Evolutionary conservation across 1,140 invertebrate genomes (phyloP), one percentile per base, ranked within the genome.

Genomic region (Trichonephila clavata): DNA sequence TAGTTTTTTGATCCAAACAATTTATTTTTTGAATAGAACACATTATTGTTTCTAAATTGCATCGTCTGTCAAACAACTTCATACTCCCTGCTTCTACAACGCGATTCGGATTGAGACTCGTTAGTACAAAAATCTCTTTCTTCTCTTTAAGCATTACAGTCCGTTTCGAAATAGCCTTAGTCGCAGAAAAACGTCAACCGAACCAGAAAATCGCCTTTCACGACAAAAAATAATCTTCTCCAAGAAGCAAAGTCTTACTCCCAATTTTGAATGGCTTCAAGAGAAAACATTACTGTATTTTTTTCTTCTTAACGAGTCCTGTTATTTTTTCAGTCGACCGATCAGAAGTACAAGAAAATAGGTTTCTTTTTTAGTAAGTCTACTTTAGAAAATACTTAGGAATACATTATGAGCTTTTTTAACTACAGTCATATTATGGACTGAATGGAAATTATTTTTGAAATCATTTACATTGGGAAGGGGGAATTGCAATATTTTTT

Each of bases 201-300:
- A 77, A 21, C 27, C 71, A 77, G 71, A 77, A 77, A 77, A 77
- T 39, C 32, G 27, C 71, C 32, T 77, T 77, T 77, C 14, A 27
- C 71, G 71, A 77, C 71, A 77, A 16, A 77, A 71, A 77, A 77
- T 77, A 77, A 77, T 77, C 71, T 39, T 4, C 71, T 77, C 32
- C 32, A 18, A 8, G 27, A 77, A 32, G 16, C 7, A 27, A 39
- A 77, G 27, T 13, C 32, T 32, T 24, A 24, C 32, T 32, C 27
- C 71, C 71, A 39, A 77, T 77, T 77, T 77, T 77, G 71, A 77
- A 77, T 77, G 27, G 14, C 14, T 32, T 27, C 27, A 27, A 77
- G 27, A 77, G n/a, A 77, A 77, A 77, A 77, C 71, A 77, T 77
- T 77, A 39, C 71, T 27, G 71, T 39, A 32, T 77, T 32, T 27